A percentile compares a stretch with the other conserved stretches of the same genome.
These are phyloP conservation scores for Alosa alosa DNA, from an alignment of 2,113 vertebrate genomes.

Conservation along the genomic window DNA sequence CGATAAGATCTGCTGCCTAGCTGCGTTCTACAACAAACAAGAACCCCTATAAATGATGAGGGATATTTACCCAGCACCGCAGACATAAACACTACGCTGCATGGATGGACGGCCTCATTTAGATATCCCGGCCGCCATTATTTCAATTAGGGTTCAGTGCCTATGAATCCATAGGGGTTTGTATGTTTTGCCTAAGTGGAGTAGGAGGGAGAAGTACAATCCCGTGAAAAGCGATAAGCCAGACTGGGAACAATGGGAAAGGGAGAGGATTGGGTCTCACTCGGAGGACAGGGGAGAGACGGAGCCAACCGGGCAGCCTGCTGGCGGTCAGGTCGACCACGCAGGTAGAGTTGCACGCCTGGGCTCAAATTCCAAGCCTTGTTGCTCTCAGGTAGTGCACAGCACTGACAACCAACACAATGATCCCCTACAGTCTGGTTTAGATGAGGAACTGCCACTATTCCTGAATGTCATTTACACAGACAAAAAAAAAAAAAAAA, in stretches of 20 bases:
- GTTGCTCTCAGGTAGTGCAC: conserved; percentile 22
- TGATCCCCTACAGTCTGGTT: background rate
- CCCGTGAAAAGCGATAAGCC: conserved; percentile 31
- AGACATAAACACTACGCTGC: conserved; percentile 76
- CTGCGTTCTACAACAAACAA: conserved; percentile 72
- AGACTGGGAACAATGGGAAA: conserved; percentile 51
- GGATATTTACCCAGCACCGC: conserved; percentile 62
- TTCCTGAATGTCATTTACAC: background rate
- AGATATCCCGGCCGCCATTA: conserved; percentile 70
- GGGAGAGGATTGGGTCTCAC: background rate
- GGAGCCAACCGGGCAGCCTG: background rate
- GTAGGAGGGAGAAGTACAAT: conserved; percentile 50
- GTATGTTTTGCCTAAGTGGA: conserved; percentile 52
- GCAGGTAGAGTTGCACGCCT: conserved; percentile 15
- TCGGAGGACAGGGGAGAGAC: background rate
- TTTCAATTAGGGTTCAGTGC: conserved; percentile 69
- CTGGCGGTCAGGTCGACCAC: background rate
- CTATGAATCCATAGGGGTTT: conserved; percentile 70
- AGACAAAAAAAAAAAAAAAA: background rate
- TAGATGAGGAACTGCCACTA: background rate
- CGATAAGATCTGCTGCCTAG: conserved; percentile 69
- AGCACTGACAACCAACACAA: background rate
- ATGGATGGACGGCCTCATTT: conserved; percentile 71
- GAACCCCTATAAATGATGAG: conserved; percentile 64
- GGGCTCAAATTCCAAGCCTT: conserved; percentile 26